phyloP scores from a whole-genome alignment of 2,113 vertebrate genomes.

The Piaya cayana region DNA sequence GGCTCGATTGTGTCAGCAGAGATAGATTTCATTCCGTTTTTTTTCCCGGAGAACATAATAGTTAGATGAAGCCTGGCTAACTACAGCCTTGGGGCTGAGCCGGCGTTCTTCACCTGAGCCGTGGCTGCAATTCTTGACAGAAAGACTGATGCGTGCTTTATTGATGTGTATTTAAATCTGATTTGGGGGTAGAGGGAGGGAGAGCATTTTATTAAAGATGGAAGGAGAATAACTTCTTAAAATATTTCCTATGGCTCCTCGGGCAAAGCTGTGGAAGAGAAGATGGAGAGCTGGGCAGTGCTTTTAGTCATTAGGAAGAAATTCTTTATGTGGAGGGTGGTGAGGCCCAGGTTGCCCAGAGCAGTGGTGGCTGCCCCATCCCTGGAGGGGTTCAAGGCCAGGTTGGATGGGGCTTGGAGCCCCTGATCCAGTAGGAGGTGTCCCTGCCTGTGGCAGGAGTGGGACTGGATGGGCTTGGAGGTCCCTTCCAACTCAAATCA shows the following conservation, averaged over 20 bases:
- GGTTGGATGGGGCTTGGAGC: too few relatives aligned
- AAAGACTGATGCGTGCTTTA: slow-evolving; percentile 55
- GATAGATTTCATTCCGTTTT: slow-evolving; percentile 33
- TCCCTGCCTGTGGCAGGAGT: too few relatives aligned
- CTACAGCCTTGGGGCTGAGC: slow-evolving; percentile 31
- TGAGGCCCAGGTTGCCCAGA: too few relatives aligned
- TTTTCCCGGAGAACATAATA: slow-evolving; percentile 10
- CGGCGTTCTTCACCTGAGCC: slow-evolving; percentile 22
- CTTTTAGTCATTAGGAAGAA: background rate
- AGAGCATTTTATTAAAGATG: slow-evolving; percentile 53
- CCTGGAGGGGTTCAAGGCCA: too few relatives aligned
- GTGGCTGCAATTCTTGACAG: slow-evolving; percentile 44
- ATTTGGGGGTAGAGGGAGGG: slow-evolving; percentile 40
- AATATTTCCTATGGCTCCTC: slow-evolving; percentile 6
- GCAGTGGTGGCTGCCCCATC: too few relatives aligned
- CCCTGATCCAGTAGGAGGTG: too few relatives aligned
- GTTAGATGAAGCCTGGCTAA: slow-evolving; percentile 27
- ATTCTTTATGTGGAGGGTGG: too few relatives aligned
- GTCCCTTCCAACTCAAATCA: too few relatives aligned
- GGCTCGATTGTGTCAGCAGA: slow-evolving; percentile 31
- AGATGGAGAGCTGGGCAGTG: background rate
- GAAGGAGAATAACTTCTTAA: slow-evolving; percentile 20
- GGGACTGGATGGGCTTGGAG: too few relatives aligned
- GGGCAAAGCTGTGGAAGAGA: background rate
- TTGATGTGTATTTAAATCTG: slow-evolving; percentile 68